These are phyloP conservation scores for Scelioninae gen. 1 DNA, from an alignment of 2,888 invertebrate species.

Conservation along the genomic window DNA sequence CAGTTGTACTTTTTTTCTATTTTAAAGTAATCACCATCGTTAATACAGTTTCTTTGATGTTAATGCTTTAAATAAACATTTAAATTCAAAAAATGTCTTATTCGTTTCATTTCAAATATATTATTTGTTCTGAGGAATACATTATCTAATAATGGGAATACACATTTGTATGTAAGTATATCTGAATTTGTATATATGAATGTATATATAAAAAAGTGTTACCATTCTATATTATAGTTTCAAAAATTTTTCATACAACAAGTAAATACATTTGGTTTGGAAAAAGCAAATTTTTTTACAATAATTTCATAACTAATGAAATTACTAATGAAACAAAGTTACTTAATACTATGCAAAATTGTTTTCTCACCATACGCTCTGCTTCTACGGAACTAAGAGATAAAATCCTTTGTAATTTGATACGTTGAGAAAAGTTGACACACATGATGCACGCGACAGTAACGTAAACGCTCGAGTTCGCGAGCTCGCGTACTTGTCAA, in stretches of 20 bases:
- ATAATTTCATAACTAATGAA: neutral
- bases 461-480: constrained; percentile 42
- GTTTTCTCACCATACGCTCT: neutral
- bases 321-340: neutral
- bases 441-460: constrained; percentile 49
- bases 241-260: too few relatives aligned
- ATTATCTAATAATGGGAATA: too few relatives aligned
- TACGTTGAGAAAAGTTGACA: constrained; percentile 37
- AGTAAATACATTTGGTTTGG: too few relatives aligned
- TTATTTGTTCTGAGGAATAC: too few relatives aligned
- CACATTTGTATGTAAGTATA: too few relatives aligned
- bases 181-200: too few relatives aligned
- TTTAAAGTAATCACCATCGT: constrained; percentile 1
- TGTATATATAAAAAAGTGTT: too few relatives aligned
- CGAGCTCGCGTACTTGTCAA: constrained; percentile 58
- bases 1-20: neutral
- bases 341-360: neutral
- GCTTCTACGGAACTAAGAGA: neutral
- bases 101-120: neutral
- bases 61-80: neutral
- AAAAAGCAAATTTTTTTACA: neutral
- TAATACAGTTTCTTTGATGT: neutral
- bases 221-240: too few relatives aligned
- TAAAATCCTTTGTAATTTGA: constrained; percentile 35
- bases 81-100: neutral